A percentile compares a stretch with the other conserved stretches of the same genome.
Conservation (phyloP, 2,888 invertebrate genomes). For the Sturmia bella region DNA sequence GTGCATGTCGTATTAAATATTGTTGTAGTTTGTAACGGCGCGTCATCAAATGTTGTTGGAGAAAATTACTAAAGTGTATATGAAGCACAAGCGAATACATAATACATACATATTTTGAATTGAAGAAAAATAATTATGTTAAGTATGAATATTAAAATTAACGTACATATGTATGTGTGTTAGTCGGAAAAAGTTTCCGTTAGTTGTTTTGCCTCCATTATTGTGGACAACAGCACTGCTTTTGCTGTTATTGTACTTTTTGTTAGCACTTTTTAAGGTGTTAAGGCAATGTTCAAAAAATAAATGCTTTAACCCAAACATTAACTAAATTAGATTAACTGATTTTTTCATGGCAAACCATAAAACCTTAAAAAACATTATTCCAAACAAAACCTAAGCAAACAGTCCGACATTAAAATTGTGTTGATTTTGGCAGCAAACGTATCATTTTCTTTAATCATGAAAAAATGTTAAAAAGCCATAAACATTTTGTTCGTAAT, state of each 20-base stretch:
- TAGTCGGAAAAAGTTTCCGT: constrained; percentile 32
- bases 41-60: constrained; percentile 37
- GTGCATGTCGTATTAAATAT: constrained; percentile 27
- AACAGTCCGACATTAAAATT: constrained; percentile 23
- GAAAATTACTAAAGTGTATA: constrained; percentile 42
- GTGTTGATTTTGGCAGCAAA: constrained; percentile 3
- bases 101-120: too few species aligned
- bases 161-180: neutral
- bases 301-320: neutral
- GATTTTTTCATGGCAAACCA: constrained; percentile 10
- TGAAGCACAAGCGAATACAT: neutral
- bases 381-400: constrained; percentile 38
- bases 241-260: neutral
- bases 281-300: constrained; percentile 18
- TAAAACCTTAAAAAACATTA: neutral
- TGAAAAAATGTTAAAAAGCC: too few species aligned
- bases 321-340: constrained; percentile 16
- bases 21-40: constrained; percentile 28
- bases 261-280: neutral
- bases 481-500: neutral
- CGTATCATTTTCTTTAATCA: too few species aligned
- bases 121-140: neutral
- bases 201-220: constrained; percentile 5
- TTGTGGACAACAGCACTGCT: neutral
- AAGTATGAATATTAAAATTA: constrained; percentile 15